Evolutionary conservation across 1,140 invertebrate species (phyloP), one percentile per base, ranked within the genome.

Genomic region (Stenopsyche tienmushanensis): DNA sequence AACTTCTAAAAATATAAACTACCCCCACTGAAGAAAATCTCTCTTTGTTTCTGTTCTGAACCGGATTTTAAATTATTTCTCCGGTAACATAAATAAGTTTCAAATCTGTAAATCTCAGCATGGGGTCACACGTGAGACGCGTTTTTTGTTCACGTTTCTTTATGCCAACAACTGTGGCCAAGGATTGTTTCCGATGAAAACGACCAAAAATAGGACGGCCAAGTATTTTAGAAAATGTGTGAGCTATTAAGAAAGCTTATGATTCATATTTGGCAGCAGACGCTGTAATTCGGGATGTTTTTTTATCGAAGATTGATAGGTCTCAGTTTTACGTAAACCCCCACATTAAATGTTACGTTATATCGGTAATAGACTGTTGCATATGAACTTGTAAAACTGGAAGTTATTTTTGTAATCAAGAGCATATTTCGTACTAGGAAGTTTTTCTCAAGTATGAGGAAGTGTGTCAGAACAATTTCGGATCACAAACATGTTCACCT

Each of bases 21-120:
- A 52, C 20, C 18, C 49, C 25, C 49, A 13, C 29, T 34, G 29
- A 13, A 34, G 29, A n/a, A n/a, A n/a, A n/a, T n/a, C 29, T 5
- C 5, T 34, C 29, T 34, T 5, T 5, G 13, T 34, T 13, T 13
- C 29, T 5, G 13, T 13, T 13, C 29, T 13, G 29, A 13, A 34
- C 13, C 29, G 13, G 5, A 34, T 34, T 34, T 34, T 13, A 34
- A 34, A 34, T 34, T 34, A 13, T 5, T 20, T n/a, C 25, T 18
- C 13, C 25, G 5, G 18, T 52, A 52, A 64, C 53, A 64, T 64
- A 64, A 57, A 49, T 25, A 26, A 20, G 50, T 54, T 64, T 64
- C 42, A 64, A 64, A 64, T 64, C 62, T 25, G 62, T 57, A 42
- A 42, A 54, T 42, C 62, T 53, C 62, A 55, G 62, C 62, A 64